These are phyloP conservation scores for Nesometra sesokonis DNA, from an alignment of 35 echinoderm and acorn worm species.

Conservation along the genomic window DNA sequence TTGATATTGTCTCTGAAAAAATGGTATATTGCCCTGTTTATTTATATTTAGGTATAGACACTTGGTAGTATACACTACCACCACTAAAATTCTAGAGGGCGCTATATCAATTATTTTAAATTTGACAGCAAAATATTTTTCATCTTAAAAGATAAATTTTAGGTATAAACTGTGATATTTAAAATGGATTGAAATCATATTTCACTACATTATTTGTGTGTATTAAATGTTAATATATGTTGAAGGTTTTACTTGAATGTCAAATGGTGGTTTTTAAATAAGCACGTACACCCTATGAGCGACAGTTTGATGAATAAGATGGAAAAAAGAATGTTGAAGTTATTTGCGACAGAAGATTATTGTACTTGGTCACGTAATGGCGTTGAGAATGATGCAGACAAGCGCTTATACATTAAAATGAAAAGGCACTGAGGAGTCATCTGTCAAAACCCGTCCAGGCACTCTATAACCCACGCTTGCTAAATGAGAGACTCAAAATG, in stretches of 20 bases:
- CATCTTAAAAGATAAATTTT: too few species aligned
- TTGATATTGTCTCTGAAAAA: too few species aligned
- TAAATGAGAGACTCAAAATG: background rate
- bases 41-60: too few species aligned
- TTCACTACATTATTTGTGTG: background rate
- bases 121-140: background rate
- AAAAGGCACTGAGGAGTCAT: background rate
- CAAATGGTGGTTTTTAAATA: background rate
- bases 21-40: too few species aligned
- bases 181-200: too few species aligned
- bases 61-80: too few species aligned
- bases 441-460: background rate
- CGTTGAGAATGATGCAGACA: background rate
- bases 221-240: background rate
- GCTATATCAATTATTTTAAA: background rate
- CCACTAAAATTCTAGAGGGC: background rate
- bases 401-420: background rate
- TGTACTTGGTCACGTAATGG: background rate
- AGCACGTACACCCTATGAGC: background rate
- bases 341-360: background rate
- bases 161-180: too few species aligned
- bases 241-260: background rate
- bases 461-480: background rate
- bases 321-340: background rate
- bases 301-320: background rate